Base-by-base conservation (phyloP, 1,140 invertebrate species). In the Ips nitidus region DNA sequence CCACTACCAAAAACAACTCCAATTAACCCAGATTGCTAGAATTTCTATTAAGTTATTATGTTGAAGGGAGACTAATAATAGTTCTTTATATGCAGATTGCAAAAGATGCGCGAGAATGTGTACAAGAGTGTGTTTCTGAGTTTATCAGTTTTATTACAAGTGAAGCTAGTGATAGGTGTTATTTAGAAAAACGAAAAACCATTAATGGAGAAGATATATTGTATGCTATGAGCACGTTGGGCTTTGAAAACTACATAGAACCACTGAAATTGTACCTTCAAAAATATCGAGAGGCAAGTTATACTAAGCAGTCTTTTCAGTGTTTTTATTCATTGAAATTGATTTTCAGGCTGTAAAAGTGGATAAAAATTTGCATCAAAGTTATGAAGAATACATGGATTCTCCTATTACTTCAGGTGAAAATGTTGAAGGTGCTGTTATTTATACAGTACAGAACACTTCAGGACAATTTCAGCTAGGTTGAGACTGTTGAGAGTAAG, bases 101-200 rank as follows among this genome's bases (percentile, higher is more conserved):
- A 1, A 99, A 99, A 86, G 98, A 99, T 85, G 97, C 98, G 0
- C 88, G 98, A 74, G 98, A 99, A 84, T 99, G 97, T 85, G 94
- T 99, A 36, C 98, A 99, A 83, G 98, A 99, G 82, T 99, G 98
- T 85, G 97, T 99, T 45, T 98, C 96, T 0, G 98, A 99, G 80
- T 99, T 99, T 79, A 98, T 99, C 77, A 98, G 95, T 73, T 99
- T 99, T 79, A 97, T 99, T 56, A 99, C 98, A 0, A 98, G 95
- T 78, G 98, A 99, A 85, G 96, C 96, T 0, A 96, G 95, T 80
- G 96, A 98, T 78, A 83, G 95, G 39, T 98, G 96, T 83, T 93
- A 97, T 74, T 91, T 97, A 83, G 98, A 99, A 80, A 99, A 99
- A 81, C 83, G 98, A 41, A 99, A 99, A 84, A 99, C 98, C 1